Percentiles rank a stretch among this genome's conserved stretches.
phyloP scores from a whole-genome alignment of 2,797 vertebrate species.

The Forpus xanthops region DNA sequence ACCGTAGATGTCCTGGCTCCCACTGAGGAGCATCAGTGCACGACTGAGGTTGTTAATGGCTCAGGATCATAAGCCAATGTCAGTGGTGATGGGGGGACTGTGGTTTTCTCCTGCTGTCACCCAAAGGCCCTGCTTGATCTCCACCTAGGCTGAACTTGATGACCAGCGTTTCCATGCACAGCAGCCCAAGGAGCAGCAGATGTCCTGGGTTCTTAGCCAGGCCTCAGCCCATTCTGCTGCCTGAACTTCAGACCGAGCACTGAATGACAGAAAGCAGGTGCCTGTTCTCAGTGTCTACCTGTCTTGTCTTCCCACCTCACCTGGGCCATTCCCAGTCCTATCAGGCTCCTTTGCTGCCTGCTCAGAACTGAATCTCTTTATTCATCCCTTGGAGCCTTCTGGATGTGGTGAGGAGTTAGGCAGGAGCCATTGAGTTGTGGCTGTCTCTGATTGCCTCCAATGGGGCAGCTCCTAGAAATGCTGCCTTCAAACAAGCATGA shows the following conservation, averaged over 20 bases:
- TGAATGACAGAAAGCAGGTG: not conserved
- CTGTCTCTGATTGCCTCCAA: not conserved
- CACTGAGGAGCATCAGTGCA: not conserved
- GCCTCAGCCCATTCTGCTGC: conserved; percentile 16
- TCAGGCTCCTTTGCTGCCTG: not conserved
- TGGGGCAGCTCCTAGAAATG: not conserved
- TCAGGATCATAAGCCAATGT: not conserved
- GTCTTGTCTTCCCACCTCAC: not conserved
- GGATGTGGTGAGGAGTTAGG: not conserved
- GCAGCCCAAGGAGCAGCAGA: conserved; percentile 22
- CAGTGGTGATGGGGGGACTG: not conserved
- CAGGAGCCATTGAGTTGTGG: not conserved
- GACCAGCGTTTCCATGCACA: not conserved
- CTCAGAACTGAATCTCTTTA: not conserved
- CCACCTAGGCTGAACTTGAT: not conserved
- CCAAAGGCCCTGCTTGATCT: conserved; percentile 18
- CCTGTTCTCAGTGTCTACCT: not conserved
- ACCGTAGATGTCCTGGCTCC: not conserved
- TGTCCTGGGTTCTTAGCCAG: not conserved
- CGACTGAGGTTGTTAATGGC: not conserved
- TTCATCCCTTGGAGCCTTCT: not conserved
- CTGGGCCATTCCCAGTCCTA: not conserved
- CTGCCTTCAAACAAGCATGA: not conserved
- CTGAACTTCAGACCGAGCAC: not conserved
- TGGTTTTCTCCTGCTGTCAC: not conserved